These are phyloP conservation scores for Melipona beecheii DNA, from an alignment of 2,888 invertebrate species.

Conservation along the genomic window DNA sequence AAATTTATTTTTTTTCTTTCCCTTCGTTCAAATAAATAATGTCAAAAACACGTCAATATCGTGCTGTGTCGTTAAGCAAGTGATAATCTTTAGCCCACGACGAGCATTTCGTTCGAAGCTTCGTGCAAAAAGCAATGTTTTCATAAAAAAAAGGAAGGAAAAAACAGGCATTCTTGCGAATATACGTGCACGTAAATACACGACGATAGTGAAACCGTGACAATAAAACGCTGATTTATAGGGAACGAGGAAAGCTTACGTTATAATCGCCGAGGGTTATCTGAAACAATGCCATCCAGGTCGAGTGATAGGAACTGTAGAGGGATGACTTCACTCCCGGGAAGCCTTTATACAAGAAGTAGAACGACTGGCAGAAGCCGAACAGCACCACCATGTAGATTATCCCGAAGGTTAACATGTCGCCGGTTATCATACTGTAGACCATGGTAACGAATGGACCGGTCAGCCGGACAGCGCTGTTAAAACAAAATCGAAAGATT, in stretches of 20 bases:
- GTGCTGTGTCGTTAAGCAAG: background rate
- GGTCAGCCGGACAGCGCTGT: constrained; percentile 95
- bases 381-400: constrained; percentile 97
- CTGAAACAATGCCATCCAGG: constrained; percentile 99
- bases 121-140: background rate
- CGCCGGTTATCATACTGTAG: constrained; percentile 99
- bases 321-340: constrained; percentile 92
- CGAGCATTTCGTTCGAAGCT: background rate
- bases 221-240: constrained; percentile 58
- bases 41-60: background rate
- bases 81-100: background rate
- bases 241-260: constrained; percentile 86
- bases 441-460: constrained; percentile 99
- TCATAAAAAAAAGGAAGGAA: background rate
- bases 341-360: constrained; percentile 96
- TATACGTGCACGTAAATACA: background rate
- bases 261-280: constrained; percentile 99
- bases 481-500: constrained; percentile 58
- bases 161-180: background rate
- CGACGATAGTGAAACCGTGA: background rate
- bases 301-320: constrained; percentile 93
- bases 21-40: background rate
- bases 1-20: background rate
- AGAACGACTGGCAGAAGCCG: constrained; percentile 98
- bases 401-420: constrained; percentile 99